Base-by-base conservation (phyloP, 2,797 vertebrate species). In the Enteromius paludinosus region DNA sequence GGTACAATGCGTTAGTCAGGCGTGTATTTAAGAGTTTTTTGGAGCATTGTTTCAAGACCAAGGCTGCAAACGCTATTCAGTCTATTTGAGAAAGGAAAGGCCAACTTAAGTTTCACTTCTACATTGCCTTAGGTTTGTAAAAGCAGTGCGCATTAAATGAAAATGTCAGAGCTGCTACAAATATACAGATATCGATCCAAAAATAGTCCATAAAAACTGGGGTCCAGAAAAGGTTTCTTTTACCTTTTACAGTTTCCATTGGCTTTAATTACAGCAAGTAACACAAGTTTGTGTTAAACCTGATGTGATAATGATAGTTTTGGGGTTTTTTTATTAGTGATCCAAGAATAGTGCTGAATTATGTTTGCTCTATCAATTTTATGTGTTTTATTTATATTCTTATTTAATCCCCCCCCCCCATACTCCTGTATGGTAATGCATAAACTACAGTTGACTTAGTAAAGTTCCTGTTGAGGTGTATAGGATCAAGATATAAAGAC, bases 91-190 rank as follows among this genome's bases (percentile, higher is more conserved):
- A 23, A 10, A 14, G 25, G 35, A 35, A 35, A 35, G 35, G 75
- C n/a, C 11, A 49, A 64, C 45, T 68, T 78, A 43, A 65, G 79
- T 70, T 84, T 69, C 20, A 23, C 25, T 61, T 61, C 38, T 62
- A 18, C 18, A 79, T 43, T 81, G 59, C 49, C 66, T 77, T 30
- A 66, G 71, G 83, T 71, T 71, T 61, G 41, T 47, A 71, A 70
- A 70, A 33, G 54, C 75, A 65, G 43, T 54, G 9, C 33, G 23
- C 71, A 64, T 18, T 43, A 23, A 79, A 69, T 17, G 62, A 64
- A 4, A 64, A 28, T 30, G 35, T 85, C 23, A n/a, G n/a, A 75
- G 23, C 20, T 43, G 25, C 33, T 61, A 70, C n/a, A 72, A 20
- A 52, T 15, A 62, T 11, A n/a, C 17, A 56, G 71, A 33, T 68